A percentile compares a stretch with the other conserved stretches of the same genome.
These are phyloP conservation scores for Actinia equina DNA, from an alignment of 64 coral and sea anemone genomes.

Conservation along the genomic window DNA sequence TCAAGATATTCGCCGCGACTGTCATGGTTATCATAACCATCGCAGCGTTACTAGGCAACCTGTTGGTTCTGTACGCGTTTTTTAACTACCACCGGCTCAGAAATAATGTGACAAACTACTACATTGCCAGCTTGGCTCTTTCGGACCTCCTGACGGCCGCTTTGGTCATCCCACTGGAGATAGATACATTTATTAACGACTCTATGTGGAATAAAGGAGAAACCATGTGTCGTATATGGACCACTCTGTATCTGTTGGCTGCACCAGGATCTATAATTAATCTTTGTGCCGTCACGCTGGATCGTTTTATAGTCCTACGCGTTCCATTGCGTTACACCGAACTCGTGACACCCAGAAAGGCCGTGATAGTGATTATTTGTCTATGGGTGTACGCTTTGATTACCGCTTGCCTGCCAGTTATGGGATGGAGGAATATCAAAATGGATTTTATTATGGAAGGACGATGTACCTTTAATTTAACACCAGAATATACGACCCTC, in stretches of 20 bases:
- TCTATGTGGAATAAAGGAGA: slow-evolving; percentile 50
- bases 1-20: slow-evolving; percentile 11
- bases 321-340: slow-evolving; percentile 76
- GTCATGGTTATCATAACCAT: slow-evolving; percentile 30
- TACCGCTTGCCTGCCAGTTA: slow-evolving; percentile 47
- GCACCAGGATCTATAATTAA: slow-evolving; percentile 77
- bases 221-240: slow-evolving; percentile 68
- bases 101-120: slow-evolving; percentile 78
- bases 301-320: slow-evolving; percentile 69
- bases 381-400: slow-evolving; percentile 74
- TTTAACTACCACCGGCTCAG: slow-evolving; percentile 63
- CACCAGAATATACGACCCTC: slow-evolving; percentile 35
- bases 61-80: slow-evolving; percentile 74
- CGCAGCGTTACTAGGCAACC: slow-evolving; percentile 52
- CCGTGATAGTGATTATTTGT: slow-evolving; percentile 30
- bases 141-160: slow-evolving; percentile 65
- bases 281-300: slow-evolving; percentile 78
- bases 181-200: slow-evolving; percentile 20
- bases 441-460: background rate
- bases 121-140: slow-evolving; percentile 65
- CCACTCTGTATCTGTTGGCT: slow-evolving; percentile 70
- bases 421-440: slow-evolving; percentile 44
- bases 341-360: slow-evolving; percentile 58
- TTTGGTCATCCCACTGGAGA: slow-evolving; percentile 51
- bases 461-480: slow-evolving; percentile 24